These are phyloP conservation scores for Bolinopsis microptera DNA, from an alignment of 37 sponge, comb jelly and placozoan genomes.

Conservation along the genomic window DNA sequence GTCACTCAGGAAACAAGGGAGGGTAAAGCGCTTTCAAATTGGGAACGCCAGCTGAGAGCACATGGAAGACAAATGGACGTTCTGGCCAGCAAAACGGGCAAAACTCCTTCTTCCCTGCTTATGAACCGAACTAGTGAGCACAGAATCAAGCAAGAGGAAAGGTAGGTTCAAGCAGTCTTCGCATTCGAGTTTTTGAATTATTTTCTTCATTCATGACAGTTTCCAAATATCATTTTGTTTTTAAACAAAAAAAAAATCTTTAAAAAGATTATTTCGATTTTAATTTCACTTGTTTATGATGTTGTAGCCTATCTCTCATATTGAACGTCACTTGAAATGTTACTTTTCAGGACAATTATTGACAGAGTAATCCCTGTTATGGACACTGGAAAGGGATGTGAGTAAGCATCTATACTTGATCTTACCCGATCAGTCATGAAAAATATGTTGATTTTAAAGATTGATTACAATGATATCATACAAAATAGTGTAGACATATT, in stretches of 20 bases:
- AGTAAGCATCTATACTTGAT: conserved; percentile 16
- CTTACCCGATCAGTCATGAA: background rate
- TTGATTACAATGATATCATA: too few relatives aligned
- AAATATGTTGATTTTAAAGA: too few relatives aligned
- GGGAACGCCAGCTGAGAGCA: conserved; percentile 74
- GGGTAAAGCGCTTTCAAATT: conserved; percentile 74
- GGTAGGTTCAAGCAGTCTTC: conserved; percentile 67
- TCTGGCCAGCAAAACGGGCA: conserved; percentile 60
- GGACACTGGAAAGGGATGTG: conserved; percentile 91
- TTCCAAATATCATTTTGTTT: background rate
- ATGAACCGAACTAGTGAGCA: conserved; percentile 83
- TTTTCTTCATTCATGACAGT: background rate
- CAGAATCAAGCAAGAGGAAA: conserved; percentile 76
- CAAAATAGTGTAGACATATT: too few relatives aligned
- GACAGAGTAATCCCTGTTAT: conserved; percentile 81
- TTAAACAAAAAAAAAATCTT: background rate
- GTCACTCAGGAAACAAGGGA: conserved; percentile 67
- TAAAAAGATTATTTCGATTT: background rate
- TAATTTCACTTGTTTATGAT: background rate
- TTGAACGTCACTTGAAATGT: too few relatives aligned
- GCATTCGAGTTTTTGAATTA: background rate
- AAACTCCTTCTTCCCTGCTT: conserved; percentile 64
- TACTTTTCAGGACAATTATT: conserved; percentile 73
- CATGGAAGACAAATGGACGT: conserved; percentile 73
- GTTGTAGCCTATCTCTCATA: too few relatives aligned